Conservation (phyloP, 2,888 invertebrate genomes). For the Aleiodes alternator region DNA sequence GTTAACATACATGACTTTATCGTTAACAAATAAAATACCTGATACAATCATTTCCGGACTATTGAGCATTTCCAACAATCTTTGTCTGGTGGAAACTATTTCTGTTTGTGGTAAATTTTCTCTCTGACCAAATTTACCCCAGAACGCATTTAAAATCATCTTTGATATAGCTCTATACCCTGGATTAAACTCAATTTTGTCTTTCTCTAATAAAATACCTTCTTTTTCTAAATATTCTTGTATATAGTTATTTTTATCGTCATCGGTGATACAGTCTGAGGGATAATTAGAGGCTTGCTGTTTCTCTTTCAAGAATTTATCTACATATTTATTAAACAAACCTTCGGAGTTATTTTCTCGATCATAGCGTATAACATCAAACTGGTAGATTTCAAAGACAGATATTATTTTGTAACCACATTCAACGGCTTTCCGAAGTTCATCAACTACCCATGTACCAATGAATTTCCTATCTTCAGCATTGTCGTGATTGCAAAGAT, state of each 20-base stretch:
- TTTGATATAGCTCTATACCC: neutral
- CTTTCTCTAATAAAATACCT: slow-evolving; percentile 12
- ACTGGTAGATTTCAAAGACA: too few relatives aligned
- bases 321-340: slow-evolving; percentile 57
- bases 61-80: slow-evolving; percentile 49
- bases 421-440: too few relatives aligned
- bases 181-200: neutral
- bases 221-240: slow-evolving; percentile 7
- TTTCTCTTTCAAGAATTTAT: slow-evolving; percentile 65
- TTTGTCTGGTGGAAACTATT: slow-evolving; percentile 40
- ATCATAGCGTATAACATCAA: slow-evolving; percentile 51
- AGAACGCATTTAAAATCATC: slow-evolving; percentile 3
- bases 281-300: slow-evolving; percentile 52
- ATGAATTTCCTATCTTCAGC: too few relatives aligned
- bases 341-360: too few relatives aligned
- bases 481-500: too few relatives aligned
- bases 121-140: slow-evolving; percentile 8
- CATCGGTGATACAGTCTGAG: neutral
- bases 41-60: slow-evolving; percentile 53
- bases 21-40: slow-evolving; percentile 37
- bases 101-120: slow-evolving; percentile 45
- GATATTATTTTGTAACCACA: too few relatives aligned
- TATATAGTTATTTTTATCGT: neutral
- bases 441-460: too few relatives aligned
- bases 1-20: too few relatives aligned